A percentile compares a stretch with the other conserved stretches of the same genome.
Conservation (phyloP, 23 tunicate species). For the Ciona savignyi region DNA sequence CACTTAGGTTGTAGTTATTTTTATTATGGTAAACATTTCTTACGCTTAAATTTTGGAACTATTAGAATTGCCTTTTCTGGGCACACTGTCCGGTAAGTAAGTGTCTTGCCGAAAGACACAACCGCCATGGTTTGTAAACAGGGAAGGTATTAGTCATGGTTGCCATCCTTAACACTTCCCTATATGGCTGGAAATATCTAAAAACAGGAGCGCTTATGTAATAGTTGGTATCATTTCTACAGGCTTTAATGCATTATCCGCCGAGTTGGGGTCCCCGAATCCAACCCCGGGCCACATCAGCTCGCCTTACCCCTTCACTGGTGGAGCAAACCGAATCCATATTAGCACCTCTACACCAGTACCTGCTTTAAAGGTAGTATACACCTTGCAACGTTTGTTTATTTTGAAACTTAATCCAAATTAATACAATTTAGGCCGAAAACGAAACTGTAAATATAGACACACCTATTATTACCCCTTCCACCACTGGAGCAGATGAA, state of each 20-base stretch:
- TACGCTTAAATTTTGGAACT: not conserved
- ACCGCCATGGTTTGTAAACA: no score
- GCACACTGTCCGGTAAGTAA: no score
- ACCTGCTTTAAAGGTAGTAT: not conserved
- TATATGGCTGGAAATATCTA: no score
- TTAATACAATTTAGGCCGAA: not conserved
- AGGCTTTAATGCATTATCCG: conserved; percentile 62
- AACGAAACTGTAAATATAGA: not conserved
- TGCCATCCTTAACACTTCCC: no score
- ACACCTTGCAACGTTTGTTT: no score
- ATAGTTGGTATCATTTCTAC: conserved; percentile 13
- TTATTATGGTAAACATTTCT: not conserved
- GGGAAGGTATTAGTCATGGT: no score
- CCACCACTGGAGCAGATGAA: not conserved
- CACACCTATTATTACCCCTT: not conserved
- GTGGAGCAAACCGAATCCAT: not conserved
- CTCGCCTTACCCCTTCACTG: conserved; percentile 23
- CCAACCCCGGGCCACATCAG: conserved; percentile 48
- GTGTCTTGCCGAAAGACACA: no score
- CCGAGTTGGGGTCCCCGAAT: conserved; percentile 76
- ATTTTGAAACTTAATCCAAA: not conserved
- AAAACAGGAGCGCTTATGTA: no score
- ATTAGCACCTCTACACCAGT: not conserved
- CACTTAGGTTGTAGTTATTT: not conserved
- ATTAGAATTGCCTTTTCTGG: no score